Evolutionary conservation across 2,797 vertebrate genomes (phyloP).

Genomic region (Leuciscus waleckii): DNA sequence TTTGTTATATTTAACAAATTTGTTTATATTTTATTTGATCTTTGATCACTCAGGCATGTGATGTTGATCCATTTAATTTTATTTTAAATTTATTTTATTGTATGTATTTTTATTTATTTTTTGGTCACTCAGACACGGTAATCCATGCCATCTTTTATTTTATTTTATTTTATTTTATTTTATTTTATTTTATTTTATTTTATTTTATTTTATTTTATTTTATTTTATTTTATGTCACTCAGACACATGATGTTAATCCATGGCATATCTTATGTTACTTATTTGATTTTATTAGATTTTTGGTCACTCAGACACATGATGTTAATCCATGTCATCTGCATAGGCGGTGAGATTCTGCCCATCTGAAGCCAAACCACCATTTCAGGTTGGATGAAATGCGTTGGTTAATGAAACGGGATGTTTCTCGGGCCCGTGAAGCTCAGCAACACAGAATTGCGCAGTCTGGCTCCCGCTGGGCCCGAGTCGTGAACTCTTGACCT

Average conservation of each 20-base stretch:
- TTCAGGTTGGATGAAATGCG: conserved; percentile 63
- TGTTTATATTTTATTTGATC: too few relatives aligned
- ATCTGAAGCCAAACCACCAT: conserved; percentile 57
- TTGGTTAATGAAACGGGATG: conserved; percentile 71
- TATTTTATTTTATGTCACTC: not conserved
- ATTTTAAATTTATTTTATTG: too few relatives aligned
- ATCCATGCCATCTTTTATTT: not conserved
- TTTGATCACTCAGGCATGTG: too few relatives aligned
- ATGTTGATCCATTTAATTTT: too few relatives aligned
- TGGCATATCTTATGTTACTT: not conserved
- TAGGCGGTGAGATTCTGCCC: conserved; percentile 11
- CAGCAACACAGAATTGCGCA: conserved; percentile 56
- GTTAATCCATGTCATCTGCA: not conserved
- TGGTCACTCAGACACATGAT: not conserved
- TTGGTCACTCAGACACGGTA: too few relatives aligned
- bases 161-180: too few relatives aligned
- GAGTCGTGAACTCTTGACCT: conserved; percentile 74
- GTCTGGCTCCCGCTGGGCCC: conserved; percentile 63
- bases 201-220: not conserved
- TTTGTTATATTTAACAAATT: not conserved
- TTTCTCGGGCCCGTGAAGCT: conserved; percentile 64
- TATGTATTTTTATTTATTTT: too few relatives aligned
- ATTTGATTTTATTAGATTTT: not conserved
- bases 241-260: not conserved
- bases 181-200: not conserved